These are phyloP conservation scores for Lycophotia porphyrea DNA, from an alignment of 2,888 invertebrate species.

Conservation along the genomic window DNA sequence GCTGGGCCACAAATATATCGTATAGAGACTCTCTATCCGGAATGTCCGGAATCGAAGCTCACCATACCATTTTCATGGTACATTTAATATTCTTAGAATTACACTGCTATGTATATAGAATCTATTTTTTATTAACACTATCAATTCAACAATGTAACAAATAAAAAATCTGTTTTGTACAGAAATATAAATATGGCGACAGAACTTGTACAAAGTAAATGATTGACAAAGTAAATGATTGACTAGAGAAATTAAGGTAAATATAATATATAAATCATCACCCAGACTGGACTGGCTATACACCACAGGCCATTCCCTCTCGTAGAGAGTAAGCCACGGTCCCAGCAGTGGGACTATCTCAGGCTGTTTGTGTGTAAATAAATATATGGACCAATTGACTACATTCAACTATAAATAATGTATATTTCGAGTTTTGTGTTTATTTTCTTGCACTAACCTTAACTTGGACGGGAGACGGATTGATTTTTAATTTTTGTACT, in stretches of 20 bases:
- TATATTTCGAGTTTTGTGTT: slow-evolving; percentile 15
- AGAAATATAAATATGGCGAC: slow-evolving; percentile 11
- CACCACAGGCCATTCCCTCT: neutral
- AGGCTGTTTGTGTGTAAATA: neutral
- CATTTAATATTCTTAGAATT: slow-evolving; percentile 7
- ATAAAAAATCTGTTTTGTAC: neutral
- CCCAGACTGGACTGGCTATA: neutral
- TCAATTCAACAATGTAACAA: neutral
- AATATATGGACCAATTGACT: slow-evolving; percentile 1
- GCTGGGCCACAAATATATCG: neutral
- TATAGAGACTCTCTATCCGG: too few species aligned
- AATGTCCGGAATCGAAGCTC: neutral
- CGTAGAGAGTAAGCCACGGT: neutral
- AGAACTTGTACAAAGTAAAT: neutral
- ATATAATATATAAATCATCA: neutral
- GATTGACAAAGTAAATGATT: slow-evolving; percentile 28
- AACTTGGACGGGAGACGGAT: slow-evolving; percentile 32
- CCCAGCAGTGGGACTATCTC: neutral
- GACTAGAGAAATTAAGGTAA: slow-evolving; percentile 34
- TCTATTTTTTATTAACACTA: slow-evolving; percentile 19
- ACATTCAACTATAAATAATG: neutral
- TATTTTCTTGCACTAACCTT: slow-evolving; percentile 44
- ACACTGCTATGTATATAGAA: neutral
- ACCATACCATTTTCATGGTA: neutral
- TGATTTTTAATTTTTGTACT: slow-evolving; percentile 12